A percentile compares a stretch with the other conserved stretches of the same genome.
Evolutionary conservation across 2,888 invertebrate species (phyloP).

Genomic region (Lamproptera curius): DNA sequence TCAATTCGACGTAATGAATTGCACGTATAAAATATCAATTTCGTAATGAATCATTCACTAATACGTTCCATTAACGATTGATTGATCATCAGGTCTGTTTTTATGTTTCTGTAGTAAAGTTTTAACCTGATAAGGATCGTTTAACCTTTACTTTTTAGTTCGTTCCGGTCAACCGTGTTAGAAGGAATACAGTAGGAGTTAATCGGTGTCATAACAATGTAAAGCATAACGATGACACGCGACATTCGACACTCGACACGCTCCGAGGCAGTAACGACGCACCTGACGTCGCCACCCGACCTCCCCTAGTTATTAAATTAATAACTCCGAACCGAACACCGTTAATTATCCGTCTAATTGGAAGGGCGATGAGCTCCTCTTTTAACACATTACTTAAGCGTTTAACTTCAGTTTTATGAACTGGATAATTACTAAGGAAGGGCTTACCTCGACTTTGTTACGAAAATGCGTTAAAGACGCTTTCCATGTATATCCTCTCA

Average conservation of each 20-base stretch:
- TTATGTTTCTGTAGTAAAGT: no score
- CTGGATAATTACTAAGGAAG: slow-evolving; percentile 67
- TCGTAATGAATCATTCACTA: no score
- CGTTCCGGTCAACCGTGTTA: no score
- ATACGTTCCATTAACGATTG: no score
- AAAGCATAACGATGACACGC: slow-evolving; percentile 26
- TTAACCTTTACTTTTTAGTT: no score
- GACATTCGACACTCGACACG: slow-evolving; percentile 28
- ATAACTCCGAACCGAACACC: slow-evolving; percentile 72
- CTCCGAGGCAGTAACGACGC: slow-evolving; percentile 24
- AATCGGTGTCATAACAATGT: slow-evolving; percentile 18
- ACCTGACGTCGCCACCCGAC: slow-evolving; percentile 52
- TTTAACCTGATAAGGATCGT: no score
- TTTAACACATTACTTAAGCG: slow-evolving; percentile 69
- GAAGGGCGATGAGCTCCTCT: slow-evolving; percentile 70
- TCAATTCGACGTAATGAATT: no score
- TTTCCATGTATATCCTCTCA: no score
- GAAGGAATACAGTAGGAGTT: slow-evolving; percentile 9
- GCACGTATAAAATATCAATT: no score
- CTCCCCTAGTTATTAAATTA: slow-evolving; percentile 75
- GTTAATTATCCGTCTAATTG: slow-evolving; percentile 73
- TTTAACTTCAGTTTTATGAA: slow-evolving; percentile 70
- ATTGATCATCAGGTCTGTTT: no score
- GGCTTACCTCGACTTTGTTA: slow-evolving; percentile 5
- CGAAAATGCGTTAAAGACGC: no score